Conservation (phyloP, 2,888 invertebrate species). For the Agonopterix heracliana region DNA sequence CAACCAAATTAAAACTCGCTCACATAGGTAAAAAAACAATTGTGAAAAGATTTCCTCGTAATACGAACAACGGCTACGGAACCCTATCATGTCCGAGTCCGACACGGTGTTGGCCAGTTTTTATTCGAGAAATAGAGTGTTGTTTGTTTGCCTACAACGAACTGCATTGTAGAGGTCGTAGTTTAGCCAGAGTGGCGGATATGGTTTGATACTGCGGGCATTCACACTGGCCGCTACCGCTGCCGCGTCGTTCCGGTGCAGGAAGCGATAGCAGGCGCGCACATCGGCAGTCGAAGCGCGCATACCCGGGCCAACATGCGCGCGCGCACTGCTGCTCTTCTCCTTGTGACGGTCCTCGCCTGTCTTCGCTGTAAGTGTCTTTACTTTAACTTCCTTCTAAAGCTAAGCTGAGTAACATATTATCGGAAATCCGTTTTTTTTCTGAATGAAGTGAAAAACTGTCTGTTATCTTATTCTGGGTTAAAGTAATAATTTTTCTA, state of each 20-base stretch:
- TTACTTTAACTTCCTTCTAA: background rate
- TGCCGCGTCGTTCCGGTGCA: constrained; percentile 18
- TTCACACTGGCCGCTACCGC: constrained; percentile 37
- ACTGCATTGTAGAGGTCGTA: constrained; percentile 34
- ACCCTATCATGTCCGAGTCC: too few relatives aligned
- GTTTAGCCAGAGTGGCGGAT: constrained; percentile 31
- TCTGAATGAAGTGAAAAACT: background rate
- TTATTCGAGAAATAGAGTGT: too few relatives aligned
- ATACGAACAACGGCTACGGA: too few relatives aligned
- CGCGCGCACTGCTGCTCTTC: constrained; percentile 23
- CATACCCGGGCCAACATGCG: constrained; percentile 12
- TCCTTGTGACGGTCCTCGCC: constrained; percentile 18
- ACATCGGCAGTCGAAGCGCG: constrained; percentile 17
- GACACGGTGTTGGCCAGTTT: too few relatives aligned
- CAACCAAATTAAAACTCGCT: too few relatives aligned
- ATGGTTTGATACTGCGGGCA: constrained; percentile 45
- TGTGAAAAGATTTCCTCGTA: too few relatives aligned
- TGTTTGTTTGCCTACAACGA: constrained; percentile 4
- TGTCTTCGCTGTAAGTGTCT: constrained; percentile 38
- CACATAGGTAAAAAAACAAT: too few relatives aligned
- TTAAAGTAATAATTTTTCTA: too few relatives aligned
- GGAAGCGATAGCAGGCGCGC: background rate
- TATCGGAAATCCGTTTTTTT: background rate
- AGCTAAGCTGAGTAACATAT: too few relatives aligned
- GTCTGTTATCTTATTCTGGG: background rate